phyloP scores from a whole-genome alignment of 2,888 invertebrate species.

The Bellardia pandia region DNA sequence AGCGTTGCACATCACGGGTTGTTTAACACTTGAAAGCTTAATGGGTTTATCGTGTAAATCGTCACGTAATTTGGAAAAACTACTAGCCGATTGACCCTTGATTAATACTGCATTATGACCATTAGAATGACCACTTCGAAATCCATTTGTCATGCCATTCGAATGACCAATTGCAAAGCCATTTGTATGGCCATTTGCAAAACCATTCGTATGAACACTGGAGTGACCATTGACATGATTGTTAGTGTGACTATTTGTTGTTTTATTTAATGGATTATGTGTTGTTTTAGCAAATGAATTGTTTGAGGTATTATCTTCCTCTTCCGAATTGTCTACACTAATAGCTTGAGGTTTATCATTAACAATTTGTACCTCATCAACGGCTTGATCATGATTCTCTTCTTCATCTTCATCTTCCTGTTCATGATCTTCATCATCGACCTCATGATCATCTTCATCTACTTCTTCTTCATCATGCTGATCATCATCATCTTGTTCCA shows the following conservation, averaged over 20 bases:
- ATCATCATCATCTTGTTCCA: conserved; percentile 76
- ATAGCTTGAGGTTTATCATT: conserved; percentile 69
- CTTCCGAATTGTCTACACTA: conserved; percentile 66
- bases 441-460: conserved; percentile 56
- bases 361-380: conserved; percentile 62
- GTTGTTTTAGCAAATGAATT: conserved; percentile 48
- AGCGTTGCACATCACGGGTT: neutral
- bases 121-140: conserved; percentile 53
- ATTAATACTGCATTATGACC: conserved; percentile 26
- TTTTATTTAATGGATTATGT: conserved; percentile 69
- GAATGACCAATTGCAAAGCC: conserved; percentile 39
- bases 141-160: conserved; percentile 48
- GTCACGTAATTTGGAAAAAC: conserved; percentile 50
- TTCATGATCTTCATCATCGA: conserved; percentile 58
- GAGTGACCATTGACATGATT: conserved; percentile 53
- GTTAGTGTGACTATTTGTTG: conserved; percentile 30
- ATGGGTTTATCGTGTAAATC: conserved; percentile 44
- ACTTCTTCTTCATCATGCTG: conserved; percentile 73
- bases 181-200: conserved; percentile 55
- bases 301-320: conserved; percentile 56
- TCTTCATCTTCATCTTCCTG: conserved; percentile 62
- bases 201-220: conserved; percentile 9
- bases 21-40: conserved; percentile 45
- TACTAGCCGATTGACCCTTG: conserved; percentile 49
- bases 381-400: conserved; percentile 22